phyloP scores from a whole-genome alignment of 2,888 invertebrate genomes.

The Lochmaea capreae region DNA sequence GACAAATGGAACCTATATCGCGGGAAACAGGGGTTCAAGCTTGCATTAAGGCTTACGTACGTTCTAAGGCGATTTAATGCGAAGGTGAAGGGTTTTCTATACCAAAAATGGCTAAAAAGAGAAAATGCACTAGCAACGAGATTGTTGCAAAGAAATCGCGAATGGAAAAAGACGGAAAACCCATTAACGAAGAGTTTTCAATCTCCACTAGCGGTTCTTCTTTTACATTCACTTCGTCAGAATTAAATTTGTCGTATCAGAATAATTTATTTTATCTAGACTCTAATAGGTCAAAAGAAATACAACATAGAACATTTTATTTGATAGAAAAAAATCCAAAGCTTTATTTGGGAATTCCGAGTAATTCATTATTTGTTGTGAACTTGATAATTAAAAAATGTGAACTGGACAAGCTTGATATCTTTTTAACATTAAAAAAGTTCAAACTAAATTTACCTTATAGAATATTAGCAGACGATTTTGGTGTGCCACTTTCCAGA shows the following conservation, averaged over 20 bases:
- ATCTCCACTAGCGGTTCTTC: constrained; percentile 6
- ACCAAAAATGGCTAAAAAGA: constrained; percentile 12
- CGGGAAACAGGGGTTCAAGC: constrained; percentile 1
- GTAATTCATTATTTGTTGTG: no score
- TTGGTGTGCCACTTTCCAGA: no score
- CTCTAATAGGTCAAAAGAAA: not conserved
- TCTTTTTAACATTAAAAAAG: no score
- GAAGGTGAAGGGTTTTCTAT: constrained; percentile 11
- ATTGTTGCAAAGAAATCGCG: not conserved
- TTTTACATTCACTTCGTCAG: constrained; percentile 15
- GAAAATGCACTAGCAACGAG: not conserved
- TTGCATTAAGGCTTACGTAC: constrained; percentile 15
- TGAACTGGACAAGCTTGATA: no score
- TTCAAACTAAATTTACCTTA: no score
- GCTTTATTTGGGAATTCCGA: no score
- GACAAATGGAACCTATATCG: constrained; percentile 17
- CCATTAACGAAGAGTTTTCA: constrained; percentile 16
- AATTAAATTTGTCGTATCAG: not conserved
- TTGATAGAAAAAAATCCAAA: no score
- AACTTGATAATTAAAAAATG: no score
- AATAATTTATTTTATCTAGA: not conserved
- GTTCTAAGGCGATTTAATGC: constrained; percentile 14
- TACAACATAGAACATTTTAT: no score
- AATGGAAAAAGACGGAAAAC: not conserved
- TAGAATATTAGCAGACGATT: no score